Conservation (phyloP, 2,113 vertebrate species). For the Erinaceus europaeus region DNA sequence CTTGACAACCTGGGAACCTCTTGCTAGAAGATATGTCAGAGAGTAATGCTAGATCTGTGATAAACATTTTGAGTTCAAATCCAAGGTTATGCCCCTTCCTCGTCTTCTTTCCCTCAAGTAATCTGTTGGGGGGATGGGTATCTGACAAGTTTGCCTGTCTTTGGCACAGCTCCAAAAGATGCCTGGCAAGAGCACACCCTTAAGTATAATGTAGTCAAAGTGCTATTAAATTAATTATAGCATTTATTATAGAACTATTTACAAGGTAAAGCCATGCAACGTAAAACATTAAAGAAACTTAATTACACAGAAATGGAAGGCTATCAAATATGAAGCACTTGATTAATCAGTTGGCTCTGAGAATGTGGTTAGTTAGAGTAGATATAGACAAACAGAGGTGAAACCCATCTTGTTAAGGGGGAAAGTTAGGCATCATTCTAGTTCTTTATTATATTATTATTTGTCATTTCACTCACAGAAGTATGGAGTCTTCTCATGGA, state of each 20-base stretch:
- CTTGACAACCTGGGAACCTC: background rate
- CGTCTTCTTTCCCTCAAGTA: background rate
- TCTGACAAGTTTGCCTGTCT: conserved; percentile 5
- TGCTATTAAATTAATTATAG: conserved; percentile 72
- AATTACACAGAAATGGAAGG: conserved; percentile 61
- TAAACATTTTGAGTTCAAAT: background rate
- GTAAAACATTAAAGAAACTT: conserved; percentile 70
- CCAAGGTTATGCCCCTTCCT: background rate
- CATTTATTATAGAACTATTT: conserved; percentile 71
- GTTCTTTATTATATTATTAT: conserved; percentile 16
- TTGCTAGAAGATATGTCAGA: background rate
- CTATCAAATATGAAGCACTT: conserved; percentile 9
- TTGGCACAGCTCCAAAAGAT: conserved; percentile 42
- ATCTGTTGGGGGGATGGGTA: background rate
- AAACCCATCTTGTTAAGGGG: background rate
- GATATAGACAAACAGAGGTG: background rate
- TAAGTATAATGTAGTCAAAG: conserved; percentile 62
- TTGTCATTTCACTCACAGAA: background rate
- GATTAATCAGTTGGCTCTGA: conserved; percentile 30
- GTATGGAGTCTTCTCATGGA: background rate
- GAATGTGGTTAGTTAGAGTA: background rate
- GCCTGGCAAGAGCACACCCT: conserved; percentile 43
- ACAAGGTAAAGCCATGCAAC: conserved; percentile 66
- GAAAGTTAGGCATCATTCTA: background rate
- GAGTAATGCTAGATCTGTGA: background rate